Evolutionary conservation across 53 echinoderm and acorn worm species (phyloP).

Genomic region (Temnopleurus reevesii): DNA sequence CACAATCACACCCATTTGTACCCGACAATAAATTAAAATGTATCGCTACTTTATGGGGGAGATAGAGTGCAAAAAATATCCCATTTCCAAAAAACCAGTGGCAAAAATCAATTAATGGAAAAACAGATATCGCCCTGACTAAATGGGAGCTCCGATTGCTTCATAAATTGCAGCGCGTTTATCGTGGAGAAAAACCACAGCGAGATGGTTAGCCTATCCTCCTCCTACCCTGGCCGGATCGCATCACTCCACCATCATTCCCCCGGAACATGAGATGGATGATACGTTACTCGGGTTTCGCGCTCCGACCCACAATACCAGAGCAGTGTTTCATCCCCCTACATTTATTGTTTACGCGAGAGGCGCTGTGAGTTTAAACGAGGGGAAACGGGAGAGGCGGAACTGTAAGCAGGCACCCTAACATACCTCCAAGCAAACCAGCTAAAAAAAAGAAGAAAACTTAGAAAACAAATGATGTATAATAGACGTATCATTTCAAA

Average conservation of each 20-base stretch:
- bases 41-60: background rate
- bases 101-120: conserved; percentile 62
- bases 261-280: background rate
- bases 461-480: conserved; percentile 47
- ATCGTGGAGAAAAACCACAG: conserved; percentile 6
- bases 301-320: conserved; percentile 36
- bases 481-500: conserved; percentile 63
- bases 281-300: conserved; percentile 47
- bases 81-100: conserved; percentile 53
- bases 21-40: conserved; percentile 39
- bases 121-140: conserved; percentile 49
- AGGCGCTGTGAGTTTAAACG: conserved; percentile 36
- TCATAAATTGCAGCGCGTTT: conserved; percentile 40
- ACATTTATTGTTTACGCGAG: conserved; percentile 51
- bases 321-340: conserved; percentile 49
- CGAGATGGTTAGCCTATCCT: conserved; percentile 6
- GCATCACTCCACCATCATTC: background rate
- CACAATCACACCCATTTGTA: conserved; percentile 15
- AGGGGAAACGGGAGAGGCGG: conserved; percentile 42
- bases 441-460: background rate
- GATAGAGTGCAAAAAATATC: conserved; percentile 50
- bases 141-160: conserved; percentile 51
- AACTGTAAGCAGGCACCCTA: conserved; percentile 42
- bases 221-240: background rate
- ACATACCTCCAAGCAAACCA: conserved; percentile 26